A percentile compares a stretch with the other conserved stretches of the same genome.
Evolutionary conservation across 1,140 invertebrate species (phyloP).

Genomic region (Conus betulinus): DNA sequence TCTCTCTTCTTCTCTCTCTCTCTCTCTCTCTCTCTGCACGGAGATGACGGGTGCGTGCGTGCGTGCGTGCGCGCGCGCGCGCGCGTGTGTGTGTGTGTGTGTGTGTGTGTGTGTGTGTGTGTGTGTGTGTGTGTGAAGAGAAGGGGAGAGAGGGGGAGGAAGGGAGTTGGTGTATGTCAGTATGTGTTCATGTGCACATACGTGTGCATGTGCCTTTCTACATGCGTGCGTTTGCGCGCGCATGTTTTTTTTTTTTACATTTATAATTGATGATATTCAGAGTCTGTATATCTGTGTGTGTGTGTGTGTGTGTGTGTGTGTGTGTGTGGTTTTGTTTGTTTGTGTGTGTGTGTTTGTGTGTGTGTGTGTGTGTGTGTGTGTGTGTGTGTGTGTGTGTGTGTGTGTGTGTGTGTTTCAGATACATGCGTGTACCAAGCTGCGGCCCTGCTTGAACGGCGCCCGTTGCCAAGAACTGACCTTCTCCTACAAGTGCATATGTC

Average conservation of each 20-base stretch:
- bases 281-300: background rate
- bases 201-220: too few relatives aligned
- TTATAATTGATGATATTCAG: background rate
- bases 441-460: constrained; percentile 93
- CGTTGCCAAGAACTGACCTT: constrained; percentile 80
- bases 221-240: background rate
- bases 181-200: too few relatives aligned
- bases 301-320: background rate
- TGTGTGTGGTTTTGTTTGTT: background rate
- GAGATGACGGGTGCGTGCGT: background rate
- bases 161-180: too few relatives aligned
- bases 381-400: background rate
- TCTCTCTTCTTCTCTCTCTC: background rate
- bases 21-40: background rate
- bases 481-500: constrained; percentile 44
- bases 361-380: background rate
- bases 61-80: background rate
- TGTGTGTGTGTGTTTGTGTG: too few relatives aligned
- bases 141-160: too few relatives aligned
- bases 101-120: background rate
- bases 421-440: constrained; percentile 61
- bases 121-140: background rate
- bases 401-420: background rate
- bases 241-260: background rate
- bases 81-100: background rate